Percentiles rank a stretch among this genome's conserved stretches.
phyloP scores from a whole-genome alignment of 2,113 vertebrate species.

The Hirundichthys speculiger region DNA sequence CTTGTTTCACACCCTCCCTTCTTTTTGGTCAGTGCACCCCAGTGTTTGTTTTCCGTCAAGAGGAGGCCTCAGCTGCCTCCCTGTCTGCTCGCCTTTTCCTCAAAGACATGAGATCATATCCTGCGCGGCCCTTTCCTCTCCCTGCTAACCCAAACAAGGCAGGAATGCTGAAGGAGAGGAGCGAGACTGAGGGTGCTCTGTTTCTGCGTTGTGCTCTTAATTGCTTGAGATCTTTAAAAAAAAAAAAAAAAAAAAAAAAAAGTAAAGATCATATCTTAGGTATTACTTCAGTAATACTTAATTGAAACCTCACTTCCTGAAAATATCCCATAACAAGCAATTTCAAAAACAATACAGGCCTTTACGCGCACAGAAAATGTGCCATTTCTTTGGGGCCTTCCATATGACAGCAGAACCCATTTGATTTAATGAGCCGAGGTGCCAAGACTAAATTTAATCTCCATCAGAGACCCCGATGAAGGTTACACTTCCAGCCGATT shows the following conservation, averaged over 20 bases:
- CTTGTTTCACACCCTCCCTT: conserved; percentile 14
- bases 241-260: conserved; percentile 2
- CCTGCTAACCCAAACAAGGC: conserved; percentile 85
- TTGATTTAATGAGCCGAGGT: conserved; percentile 69
- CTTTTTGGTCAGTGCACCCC: conserved; percentile 33
- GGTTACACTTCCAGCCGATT: conserved; percentile 66
- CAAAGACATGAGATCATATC: conserved; percentile 93
- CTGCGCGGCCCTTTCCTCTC: conserved; percentile 90
- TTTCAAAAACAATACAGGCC: background rate
- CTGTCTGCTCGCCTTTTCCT: conserved; percentile 83
- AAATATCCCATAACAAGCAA: too few relatives aligned
- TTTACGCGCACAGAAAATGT: conserved; percentile 43
- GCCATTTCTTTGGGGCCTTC: conserved; percentile 38
- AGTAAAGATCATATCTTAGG: background rate
- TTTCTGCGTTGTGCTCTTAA: conserved; percentile 32
- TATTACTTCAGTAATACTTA: background rate
- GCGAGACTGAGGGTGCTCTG: conserved; percentile 66
- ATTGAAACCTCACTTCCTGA: conserved; percentile 8
- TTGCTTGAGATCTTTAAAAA: conserved; percentile 22
- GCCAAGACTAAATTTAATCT: conserved; percentile 72
- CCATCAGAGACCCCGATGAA: conserved; percentile 64
- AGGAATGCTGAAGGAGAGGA: conserved; percentile 62
- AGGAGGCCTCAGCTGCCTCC: conserved; percentile 73
- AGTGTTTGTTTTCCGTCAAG: conserved; percentile 74
- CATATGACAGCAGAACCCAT: conserved; percentile 47